Percentiles rank a stretch among this genome's conserved stretches.
These are phyloP conservation scores for Mantis religiosa DNA, from an alignment of 2,888 invertebrate genomes.

Conservation along the genomic window DNA sequence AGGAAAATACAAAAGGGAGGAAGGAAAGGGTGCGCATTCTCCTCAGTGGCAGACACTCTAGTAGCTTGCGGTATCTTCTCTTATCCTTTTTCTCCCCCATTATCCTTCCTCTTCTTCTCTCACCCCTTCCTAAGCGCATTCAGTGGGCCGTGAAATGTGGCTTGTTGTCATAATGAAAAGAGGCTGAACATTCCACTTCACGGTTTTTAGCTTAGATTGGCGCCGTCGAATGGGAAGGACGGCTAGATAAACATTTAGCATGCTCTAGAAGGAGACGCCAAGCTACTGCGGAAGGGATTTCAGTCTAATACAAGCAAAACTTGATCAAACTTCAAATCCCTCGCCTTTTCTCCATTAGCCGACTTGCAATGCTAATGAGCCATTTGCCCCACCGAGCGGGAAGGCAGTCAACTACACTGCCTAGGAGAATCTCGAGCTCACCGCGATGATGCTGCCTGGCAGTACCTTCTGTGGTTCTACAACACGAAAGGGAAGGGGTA, in stretches of 20 bases:
- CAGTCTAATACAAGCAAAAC: slow-evolving; percentile 8
- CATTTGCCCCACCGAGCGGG: neutral
- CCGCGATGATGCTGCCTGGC: neutral
- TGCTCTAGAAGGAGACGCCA: neutral
- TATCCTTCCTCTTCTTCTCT: neutral
- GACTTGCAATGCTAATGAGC: slow-evolving; percentile 21
- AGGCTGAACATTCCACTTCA: slow-evolving; percentile 14
- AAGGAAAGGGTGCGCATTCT: neutral
- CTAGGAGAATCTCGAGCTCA: neutral
- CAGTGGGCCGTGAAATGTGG: slow-evolving; percentile 9
- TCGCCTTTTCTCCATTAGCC: slow-evolving; percentile 18
- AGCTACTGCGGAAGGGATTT: neutral
- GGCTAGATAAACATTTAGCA: neutral
- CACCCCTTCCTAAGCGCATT: neutral
- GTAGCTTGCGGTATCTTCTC: neutral
- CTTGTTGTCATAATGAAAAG: slow-evolving; percentile 20
- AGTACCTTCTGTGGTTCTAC: neutral
- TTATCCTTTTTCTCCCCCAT: neutral
- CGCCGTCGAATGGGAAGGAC: neutral
- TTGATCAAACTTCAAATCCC: slow-evolving; percentile 16
- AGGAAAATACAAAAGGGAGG: neutral
- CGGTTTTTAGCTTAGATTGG: slow-evolving; percentile 19
- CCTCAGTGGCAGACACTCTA: neutral
- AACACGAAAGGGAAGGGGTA: neutral
- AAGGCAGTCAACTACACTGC: neutral